Evolutionary conservation across 2,113 vertebrate genomes (phyloP).

Genomic region (Phycodurus eques): DNA sequence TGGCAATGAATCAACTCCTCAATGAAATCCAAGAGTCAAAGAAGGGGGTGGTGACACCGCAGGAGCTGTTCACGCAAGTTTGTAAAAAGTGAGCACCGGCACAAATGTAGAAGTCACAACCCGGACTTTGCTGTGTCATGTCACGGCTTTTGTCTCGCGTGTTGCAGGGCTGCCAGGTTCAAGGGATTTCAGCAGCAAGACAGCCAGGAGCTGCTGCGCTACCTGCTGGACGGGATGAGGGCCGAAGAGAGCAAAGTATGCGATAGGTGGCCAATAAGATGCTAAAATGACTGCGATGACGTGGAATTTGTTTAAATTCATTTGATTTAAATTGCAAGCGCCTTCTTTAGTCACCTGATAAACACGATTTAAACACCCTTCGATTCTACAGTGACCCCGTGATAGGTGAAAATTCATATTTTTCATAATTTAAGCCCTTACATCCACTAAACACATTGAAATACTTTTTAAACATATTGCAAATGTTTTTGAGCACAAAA

Average conservation of each 20-base stretch:
- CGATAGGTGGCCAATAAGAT: neutral
- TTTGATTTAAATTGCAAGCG: no score
- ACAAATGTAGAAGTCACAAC: neutral
- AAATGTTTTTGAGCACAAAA: no score
- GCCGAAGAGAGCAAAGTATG: constrained; percentile 87
- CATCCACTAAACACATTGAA: no score
- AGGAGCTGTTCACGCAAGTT: constrained; percentile 92
- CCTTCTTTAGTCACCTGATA: no score
- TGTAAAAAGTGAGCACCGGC: constrained; percentile 90
- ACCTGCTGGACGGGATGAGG: constrained; percentile 93
- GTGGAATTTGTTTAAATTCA: no score
- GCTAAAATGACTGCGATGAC: no score
- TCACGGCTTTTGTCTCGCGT: neutral
- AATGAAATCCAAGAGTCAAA: constrained; percentile 87
- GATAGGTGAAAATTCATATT: no score
- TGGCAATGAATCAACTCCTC: constrained; percentile 88
- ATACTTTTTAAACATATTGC: no score
- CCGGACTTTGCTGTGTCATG: neutral
- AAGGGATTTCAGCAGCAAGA: constrained; percentile 98
- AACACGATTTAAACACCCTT: no score
- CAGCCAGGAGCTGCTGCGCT: constrained; percentile 94
- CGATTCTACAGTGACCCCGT: no score
- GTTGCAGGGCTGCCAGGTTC: constrained; percentile 85
- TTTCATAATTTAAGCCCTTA: no score
- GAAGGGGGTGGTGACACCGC: constrained; percentile 84